These are phyloP conservation scores for Gorilla gorilla DNA, from an alignment of 2,113 vertebrate genomes.

Conservation along the genomic window DNA sequence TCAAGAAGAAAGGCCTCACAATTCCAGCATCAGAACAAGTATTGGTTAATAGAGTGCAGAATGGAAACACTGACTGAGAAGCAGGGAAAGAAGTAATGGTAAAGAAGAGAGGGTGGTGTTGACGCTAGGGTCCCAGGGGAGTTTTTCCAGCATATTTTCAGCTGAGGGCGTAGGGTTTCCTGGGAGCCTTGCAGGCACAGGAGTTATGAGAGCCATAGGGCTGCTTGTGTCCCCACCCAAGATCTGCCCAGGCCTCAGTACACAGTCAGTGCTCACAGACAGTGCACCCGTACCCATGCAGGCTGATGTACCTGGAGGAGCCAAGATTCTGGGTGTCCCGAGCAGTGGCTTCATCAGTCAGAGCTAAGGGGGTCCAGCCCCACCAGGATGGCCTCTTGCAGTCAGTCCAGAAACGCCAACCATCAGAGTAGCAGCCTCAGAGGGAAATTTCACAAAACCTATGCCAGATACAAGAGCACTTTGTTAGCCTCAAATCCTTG, in stretches of 20 bases:
- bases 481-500: neutral
- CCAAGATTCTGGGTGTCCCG: fast-evolving
- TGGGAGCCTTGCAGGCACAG: neutral
- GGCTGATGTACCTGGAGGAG: neutral
- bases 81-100: neutral
- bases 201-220: no score
- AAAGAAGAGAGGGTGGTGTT: no score
- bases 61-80: neutral
- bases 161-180: neutral
- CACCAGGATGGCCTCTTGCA: neutral
- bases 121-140: neutral
- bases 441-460: neutral
- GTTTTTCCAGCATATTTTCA: neutral
- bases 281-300: fast-evolving
- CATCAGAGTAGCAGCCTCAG: neutral
- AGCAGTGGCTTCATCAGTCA: neutral
- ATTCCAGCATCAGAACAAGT: neutral
- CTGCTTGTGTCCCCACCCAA: no score
- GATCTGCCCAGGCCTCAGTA: neutral
- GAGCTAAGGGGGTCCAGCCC: neutral
- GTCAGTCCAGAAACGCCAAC: fast-evolving
- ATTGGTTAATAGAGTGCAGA: neutral
- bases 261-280: neutral
- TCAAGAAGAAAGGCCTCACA: neutral
- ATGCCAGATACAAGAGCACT: neutral